A percentile compares a stretch with the other conserved stretches of the same genome.
These are phyloP conservation scores for Siniperca scherzeri DNA, from an alignment of 2,797 vertebrate species.

Conservation along the genomic window DNA sequence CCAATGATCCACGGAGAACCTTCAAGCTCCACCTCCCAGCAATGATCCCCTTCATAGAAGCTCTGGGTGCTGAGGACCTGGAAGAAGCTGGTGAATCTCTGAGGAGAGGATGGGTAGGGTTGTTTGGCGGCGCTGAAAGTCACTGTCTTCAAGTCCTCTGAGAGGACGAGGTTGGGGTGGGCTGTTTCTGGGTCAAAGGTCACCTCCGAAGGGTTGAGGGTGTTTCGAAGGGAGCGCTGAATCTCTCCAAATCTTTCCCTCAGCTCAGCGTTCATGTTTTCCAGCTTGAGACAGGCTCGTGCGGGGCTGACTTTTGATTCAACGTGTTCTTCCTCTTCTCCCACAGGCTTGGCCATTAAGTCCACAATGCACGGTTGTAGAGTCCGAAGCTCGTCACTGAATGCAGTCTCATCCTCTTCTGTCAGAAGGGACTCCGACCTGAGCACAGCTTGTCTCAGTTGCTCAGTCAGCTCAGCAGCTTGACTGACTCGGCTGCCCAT, in stretches of 20 bases:
- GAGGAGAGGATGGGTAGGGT: slow-evolving; percentile 67
- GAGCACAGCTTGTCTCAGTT: slow-evolving; percentile 72
- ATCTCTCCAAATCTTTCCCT: slow-evolving; percentile 67
- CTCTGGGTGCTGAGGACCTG: slow-evolving; percentile 85
- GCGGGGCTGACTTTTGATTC: slow-evolving; percentile 49
- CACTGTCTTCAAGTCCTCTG: slow-evolving; percentile 82
- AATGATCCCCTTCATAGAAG: slow-evolving; percentile 82
- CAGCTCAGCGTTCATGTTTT: slow-evolving; percentile 71
- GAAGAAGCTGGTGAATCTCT: slow-evolving; percentile 82
- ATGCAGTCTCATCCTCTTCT: slow-evolving; percentile 60
- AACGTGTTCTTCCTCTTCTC: slow-evolving; percentile 26
- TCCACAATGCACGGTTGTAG: slow-evolving; percentile 65
- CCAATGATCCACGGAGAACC: slow-evolving; percentile 83
- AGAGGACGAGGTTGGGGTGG: slow-evolving; percentile 84
- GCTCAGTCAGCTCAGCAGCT: slow-evolving; percentile 61
- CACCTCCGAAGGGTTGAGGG: slow-evolving; percentile 85
- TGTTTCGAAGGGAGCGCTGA: slow-evolving; percentile 76
- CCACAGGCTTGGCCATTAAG: slow-evolving; percentile 57
- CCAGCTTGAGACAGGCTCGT: slow-evolving; percentile 72
- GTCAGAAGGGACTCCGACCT: slow-evolving; percentile 70
- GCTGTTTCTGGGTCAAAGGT: slow-evolving; percentile 83
- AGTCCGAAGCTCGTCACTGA: slow-evolving; percentile 60
- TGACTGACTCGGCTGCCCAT: slow-evolving; percentile 49
- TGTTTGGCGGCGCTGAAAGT: slow-evolving; percentile 78
- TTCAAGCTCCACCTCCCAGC: slow-evolving; percentile 82